Evolutionary conservation across 1,140 invertebrate species (phyloP).

Genomic region (Drosophila lacertosa): DNA sequence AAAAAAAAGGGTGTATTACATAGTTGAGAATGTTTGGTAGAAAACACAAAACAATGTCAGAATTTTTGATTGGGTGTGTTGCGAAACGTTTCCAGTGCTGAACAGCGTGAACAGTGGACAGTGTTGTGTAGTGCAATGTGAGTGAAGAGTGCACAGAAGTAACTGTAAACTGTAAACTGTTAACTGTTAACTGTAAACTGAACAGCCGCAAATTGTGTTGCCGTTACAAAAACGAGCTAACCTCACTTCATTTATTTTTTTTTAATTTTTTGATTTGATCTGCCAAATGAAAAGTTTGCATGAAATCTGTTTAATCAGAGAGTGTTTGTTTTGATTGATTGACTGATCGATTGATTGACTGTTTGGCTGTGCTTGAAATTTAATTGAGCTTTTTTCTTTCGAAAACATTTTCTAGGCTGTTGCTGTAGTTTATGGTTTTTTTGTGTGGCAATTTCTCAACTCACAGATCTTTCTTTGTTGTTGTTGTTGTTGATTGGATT

Average conservation of each 20-base stretch:
- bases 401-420: slow-evolving; percentile 1
- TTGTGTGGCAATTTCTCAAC: slow-evolving; percentile 31
- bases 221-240: slow-evolving; percentile 9
- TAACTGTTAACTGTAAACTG: slow-evolving; percentile 26
- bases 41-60: slow-evolving; percentile 50
- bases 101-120: slow-evolving; percentile 25
- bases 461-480: slow-evolving; percentile 25
- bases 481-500: slow-evolving; percentile 40
- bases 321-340: slow-evolving; percentile 1
- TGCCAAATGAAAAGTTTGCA: not conserved
- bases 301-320: not conserved
- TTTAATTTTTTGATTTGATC: too few relatives aligned
- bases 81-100: slow-evolving; percentile 5
- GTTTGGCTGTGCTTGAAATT: too few relatives aligned
- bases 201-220: slow-evolving; percentile 20
- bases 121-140: slow-evolving; percentile 41
- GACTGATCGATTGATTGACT: slow-evolving; percentile 17
- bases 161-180: slow-evolving; percentile 27
- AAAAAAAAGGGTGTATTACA: not conserved
- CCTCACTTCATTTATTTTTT: slow-evolving; percentile 4
- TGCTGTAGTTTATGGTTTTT: slow-evolving; percentile 13
- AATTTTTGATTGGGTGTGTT: slow-evolving; percentile 36
- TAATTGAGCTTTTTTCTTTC: slow-evolving; percentile 5
- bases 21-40: slow-evolving; percentile 7
- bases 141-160: slow-evolving; percentile 33